Conservation (phyloP, 2,113 vertebrate species). For the Salvelinus namaycush region DNA sequence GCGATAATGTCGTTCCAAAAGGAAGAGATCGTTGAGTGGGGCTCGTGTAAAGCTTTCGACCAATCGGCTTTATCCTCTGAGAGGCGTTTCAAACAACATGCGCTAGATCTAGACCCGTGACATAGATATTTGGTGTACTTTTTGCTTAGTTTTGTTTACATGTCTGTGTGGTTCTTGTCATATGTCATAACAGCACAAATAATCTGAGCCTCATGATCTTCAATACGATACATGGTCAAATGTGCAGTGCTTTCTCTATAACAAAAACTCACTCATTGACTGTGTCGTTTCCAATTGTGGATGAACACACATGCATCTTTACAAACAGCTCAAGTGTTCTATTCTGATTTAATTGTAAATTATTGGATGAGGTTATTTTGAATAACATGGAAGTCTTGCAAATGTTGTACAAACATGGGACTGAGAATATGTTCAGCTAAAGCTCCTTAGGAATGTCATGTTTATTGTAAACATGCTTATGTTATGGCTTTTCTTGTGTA, state of each 20-base stretch:
- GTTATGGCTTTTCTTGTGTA: not conserved
- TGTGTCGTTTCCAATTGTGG: not conserved
- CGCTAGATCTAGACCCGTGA: not conserved
- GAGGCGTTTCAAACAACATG: slow-evolving; percentile 7
- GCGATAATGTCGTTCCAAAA: not conserved
- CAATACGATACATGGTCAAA: not conserved
- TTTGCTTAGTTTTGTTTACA: not conserved
- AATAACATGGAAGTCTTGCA: not conserved
- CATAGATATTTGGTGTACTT: too few species aligned
- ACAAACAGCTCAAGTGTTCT: not conserved
- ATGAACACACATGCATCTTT: not conserved
- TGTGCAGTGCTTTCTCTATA: not conserved
- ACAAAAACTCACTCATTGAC: not conserved
- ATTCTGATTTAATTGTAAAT: not conserved
- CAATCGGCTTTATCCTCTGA: slow-evolving; percentile 15
- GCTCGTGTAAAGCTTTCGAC: not conserved
- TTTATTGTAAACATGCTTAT: slow-evolving; percentile 1
- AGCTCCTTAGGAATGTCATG: not conserved
- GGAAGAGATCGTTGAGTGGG: not conserved
- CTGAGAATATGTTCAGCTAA: not conserved
- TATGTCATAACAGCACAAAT: not conserved
- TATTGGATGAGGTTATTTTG: not conserved
- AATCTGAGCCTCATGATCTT: too few species aligned
- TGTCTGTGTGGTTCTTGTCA: not conserved
- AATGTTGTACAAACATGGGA: not conserved